Conservation (phyloP, 1,140 invertebrate species). For the Zelostemma sp. region DNA sequence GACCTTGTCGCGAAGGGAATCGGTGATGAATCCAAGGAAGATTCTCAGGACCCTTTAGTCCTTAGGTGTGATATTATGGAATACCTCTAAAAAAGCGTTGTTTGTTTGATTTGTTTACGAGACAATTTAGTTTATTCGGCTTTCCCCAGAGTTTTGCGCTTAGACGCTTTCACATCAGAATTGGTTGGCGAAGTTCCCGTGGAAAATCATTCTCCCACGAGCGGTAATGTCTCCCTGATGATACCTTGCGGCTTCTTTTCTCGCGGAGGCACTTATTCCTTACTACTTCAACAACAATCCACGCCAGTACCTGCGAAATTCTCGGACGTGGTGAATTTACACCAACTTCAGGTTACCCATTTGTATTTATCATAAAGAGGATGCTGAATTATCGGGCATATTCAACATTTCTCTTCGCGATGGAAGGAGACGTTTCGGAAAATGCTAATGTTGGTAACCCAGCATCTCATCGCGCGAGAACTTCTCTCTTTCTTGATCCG, state of each 20-base stretch:
- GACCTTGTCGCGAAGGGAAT: conserved; percentile 20
- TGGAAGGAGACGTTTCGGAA: too few relatives aligned
- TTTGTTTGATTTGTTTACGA: background rate
- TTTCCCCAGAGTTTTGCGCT: conserved; percentile 54
- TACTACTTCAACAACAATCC: conserved; percentile 64
- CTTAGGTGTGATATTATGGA: conserved; percentile 41
- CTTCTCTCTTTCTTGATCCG: too few relatives aligned
- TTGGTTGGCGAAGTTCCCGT: conserved; percentile 61
- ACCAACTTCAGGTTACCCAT: conserved; percentile 61
- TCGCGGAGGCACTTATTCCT: conserved; percentile 73
- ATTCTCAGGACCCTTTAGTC: conserved; percentile 41
- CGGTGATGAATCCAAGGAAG: conserved; percentile 16
- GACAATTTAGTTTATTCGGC: background rate
- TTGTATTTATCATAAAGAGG: too few relatives aligned
- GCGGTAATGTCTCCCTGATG: conserved; percentile 67
- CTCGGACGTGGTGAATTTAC: conserved; percentile 49
- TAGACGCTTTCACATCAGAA: conserved; percentile 63
- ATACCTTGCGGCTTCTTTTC: conserved; percentile 80
- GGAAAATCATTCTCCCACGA: conserved; percentile 36
- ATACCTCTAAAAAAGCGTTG: too few relatives aligned
- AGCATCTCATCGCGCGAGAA: too few relatives aligned
- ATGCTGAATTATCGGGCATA: too few relatives aligned
- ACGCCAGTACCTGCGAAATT: conserved; percentile 57
- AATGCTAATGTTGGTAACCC: too few relatives aligned
- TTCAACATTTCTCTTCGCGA: too few relatives aligned